These are phyloP conservation scores for Urocyon cinereoargenteus DNA, from an alignment of 2,797 vertebrate species.

Conservation along the genomic window DNA sequence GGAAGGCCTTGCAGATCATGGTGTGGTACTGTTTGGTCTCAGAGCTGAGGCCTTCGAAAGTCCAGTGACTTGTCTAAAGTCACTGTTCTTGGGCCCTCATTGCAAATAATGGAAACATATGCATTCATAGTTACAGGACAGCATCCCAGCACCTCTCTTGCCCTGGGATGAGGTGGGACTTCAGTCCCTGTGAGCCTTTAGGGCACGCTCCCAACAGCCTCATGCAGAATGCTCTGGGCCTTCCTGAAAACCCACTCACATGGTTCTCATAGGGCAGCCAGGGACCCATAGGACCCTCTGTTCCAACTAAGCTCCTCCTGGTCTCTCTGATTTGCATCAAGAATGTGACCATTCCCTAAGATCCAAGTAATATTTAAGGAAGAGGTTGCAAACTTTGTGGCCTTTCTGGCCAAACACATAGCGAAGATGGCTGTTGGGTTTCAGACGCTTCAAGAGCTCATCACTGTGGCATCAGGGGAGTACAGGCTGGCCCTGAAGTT, in stretches of 20 bases:
- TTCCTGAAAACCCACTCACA: not conserved
- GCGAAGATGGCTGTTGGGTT: no score
- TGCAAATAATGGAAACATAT: not conserved
- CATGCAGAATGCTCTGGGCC: not conserved
- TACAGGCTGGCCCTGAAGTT: not conserved
- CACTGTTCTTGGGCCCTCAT: not conserved
- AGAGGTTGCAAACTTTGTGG: not conserved
- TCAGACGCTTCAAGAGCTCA: not conserved
- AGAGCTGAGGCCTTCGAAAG: not conserved
- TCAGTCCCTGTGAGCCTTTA: not conserved
- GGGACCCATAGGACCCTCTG: not conserved
- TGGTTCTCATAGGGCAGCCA: not conserved
- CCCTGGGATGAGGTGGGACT: not conserved
- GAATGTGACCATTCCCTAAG: not conserved
- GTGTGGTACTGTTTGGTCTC: not conserved
- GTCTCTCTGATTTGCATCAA: not conserved
- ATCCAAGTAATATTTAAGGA: not conserved
- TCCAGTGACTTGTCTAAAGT: not conserved
- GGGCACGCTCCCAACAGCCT: not conserved
- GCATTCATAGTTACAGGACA: not conserved
- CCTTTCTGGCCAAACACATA: not conserved
- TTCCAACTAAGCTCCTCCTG: not conserved
- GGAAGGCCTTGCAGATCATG: not conserved
- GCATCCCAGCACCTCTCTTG: not conserved
- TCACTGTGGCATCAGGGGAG: not conserved